These are phyloP conservation scores for Hydrocynus forskahlii DNA, from an alignment of 2,797 vertebrate species.

Conservation along the genomic window DNA sequence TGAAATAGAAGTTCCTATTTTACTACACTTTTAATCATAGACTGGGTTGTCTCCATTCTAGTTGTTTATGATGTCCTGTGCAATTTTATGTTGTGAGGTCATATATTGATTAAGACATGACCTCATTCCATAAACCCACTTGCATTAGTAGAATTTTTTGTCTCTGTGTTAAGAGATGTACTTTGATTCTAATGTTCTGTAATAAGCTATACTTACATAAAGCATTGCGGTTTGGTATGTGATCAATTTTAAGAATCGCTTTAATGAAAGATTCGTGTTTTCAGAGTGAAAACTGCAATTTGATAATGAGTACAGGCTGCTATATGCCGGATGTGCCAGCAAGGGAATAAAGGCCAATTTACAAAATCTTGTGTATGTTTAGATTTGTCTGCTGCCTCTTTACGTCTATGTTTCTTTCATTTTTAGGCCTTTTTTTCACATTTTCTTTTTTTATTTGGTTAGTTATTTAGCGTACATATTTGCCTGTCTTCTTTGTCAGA, in stretches of 20 bases:
- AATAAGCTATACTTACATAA: too few relatives aligned
- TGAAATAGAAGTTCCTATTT: too few relatives aligned
- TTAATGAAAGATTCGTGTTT: neutral
- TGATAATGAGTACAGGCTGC: too few relatives aligned
- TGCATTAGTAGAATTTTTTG: neutral
- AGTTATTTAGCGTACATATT: slow-evolving; percentile 73
- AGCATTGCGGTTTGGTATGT: too few relatives aligned
- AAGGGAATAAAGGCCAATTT: neutral
- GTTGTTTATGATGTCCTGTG: too few relatives aligned
- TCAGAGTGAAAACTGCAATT: neutral
- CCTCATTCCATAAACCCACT: too few relatives aligned
- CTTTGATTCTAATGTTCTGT: too few relatives aligned
- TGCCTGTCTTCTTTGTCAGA: slow-evolving; percentile 54
- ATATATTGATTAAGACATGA: too few relatives aligned
- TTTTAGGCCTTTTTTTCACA: neutral
- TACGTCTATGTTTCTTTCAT: neutral
- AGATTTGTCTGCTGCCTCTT: slow-evolving; percentile 25
- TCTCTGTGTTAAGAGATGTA: neutral
- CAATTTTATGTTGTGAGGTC: too few relatives aligned
- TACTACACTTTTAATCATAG: too few relatives aligned
- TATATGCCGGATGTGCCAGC: too few relatives aligned
- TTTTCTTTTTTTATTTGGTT: slow-evolving; percentile 61
- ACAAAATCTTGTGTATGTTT: neutral
- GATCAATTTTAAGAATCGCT: neutral
- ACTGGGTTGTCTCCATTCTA: too few relatives aligned